phyloP scores from a whole-genome alignment of 2,888 invertebrate genomes.

The Philopedon plagiatum region DNA sequence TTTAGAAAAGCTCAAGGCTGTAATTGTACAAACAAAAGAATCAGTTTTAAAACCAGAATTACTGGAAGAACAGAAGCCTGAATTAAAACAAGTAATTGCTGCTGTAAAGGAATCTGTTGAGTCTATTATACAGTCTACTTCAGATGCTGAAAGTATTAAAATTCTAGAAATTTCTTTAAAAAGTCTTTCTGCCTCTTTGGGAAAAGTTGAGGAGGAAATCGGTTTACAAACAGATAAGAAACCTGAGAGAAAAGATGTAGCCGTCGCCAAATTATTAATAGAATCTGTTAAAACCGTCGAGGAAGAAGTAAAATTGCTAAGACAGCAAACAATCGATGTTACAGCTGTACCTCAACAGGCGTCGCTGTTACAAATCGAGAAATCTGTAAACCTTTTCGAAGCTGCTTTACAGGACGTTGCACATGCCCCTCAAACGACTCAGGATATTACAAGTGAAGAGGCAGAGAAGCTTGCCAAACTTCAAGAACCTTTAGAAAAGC shows the following conservation, averaged over 20 bases:
- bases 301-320: slow-evolving; percentile 23
- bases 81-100: slow-evolving; percentile 29
- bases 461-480: slow-evolving; percentile 31
- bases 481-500: slow-evolving; percentile 46
- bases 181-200: background rate
- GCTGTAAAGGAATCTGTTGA: slow-evolving; percentile 14
- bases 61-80: slow-evolving; percentile 25
- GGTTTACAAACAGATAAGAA: background rate
- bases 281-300: slow-evolving; percentile 32
- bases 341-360: slow-evolving; percentile 44
- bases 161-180: slow-evolving; percentile 4
- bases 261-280: slow-evolving; percentile 18
- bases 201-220: slow-evolving; percentile 2
- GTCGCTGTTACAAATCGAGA: slow-evolving; percentile 41
- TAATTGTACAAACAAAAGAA: slow-evolving; percentile 51
- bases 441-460: slow-evolving; percentile 19
- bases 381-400: slow-evolving; percentile 32
- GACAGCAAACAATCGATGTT: slow-evolving; percentile 18
- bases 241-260: slow-evolving; percentile 23
- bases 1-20: slow-evolving; percentile 51
- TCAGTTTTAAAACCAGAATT: slow-evolving; percentile 45
- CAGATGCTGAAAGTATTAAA: slow-evolving; percentile 19
- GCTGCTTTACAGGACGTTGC: slow-evolving; percentile 30
- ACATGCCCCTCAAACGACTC: slow-evolving; percentile 7
- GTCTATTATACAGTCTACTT: background rate